Evolutionary conservation across 2,888 invertebrate species (phyloP).

Genomic region (Apotomis betuletana): DNA sequence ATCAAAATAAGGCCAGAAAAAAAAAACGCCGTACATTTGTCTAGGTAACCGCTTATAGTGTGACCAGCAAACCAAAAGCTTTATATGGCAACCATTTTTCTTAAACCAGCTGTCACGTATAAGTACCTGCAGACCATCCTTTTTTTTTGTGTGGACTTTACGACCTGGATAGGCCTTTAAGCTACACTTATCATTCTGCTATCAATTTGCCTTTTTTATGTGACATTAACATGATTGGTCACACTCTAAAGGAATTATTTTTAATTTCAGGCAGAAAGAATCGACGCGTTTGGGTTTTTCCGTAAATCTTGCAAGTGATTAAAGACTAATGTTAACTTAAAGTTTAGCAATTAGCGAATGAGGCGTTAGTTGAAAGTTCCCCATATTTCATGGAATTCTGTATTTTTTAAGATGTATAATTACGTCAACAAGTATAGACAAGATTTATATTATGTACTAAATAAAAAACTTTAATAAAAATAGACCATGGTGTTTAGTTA

Average conservation of each 20-base stretch:
- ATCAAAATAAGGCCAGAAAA: too few species aligned
- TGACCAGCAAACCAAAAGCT: too few species aligned
- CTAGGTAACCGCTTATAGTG: too few species aligned
- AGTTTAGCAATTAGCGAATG: conserved; percentile 62
- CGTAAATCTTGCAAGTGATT: conserved; percentile 69
- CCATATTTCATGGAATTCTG: conserved; percentile 64
- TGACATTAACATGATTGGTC: too few species aligned
- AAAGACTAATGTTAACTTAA: conserved; percentile 66
- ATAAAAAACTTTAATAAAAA: conserved; percentile 77
- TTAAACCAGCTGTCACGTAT: too few species aligned
- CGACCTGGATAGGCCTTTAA: too few species aligned
- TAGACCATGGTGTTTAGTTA: conserved; percentile 74
- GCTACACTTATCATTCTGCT: too few species aligned
- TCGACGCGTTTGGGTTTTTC: conserved; percentile 19
- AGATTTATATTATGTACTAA: conserved; percentile 66
- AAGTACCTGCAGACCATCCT: too few species aligned
- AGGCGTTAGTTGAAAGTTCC: conserved; percentile 59
- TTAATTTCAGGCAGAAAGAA: conserved; percentile 28
- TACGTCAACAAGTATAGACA: conserved; percentile 47
- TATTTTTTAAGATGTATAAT: conserved; percentile 71
- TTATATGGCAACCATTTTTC: too few species aligned
- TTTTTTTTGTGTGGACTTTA: too few species aligned
- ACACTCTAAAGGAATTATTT: not conserved
- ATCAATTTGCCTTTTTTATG: too few species aligned
- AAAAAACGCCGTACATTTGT: too few species aligned